Conservation (phyloP, 2,888 invertebrate species). For the Empis stercorea region DNA sequence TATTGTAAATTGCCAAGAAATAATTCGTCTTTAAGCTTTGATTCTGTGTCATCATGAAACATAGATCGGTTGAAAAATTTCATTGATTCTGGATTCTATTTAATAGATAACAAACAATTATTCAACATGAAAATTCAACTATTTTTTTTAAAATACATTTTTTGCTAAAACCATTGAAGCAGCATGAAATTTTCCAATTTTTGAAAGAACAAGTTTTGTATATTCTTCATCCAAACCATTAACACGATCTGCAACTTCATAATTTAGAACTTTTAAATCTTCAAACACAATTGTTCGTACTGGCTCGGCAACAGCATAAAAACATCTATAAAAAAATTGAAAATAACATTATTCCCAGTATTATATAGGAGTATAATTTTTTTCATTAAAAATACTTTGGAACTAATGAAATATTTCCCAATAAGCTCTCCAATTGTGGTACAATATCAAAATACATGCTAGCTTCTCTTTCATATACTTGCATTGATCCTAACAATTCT, state of each 20-base stretch:
- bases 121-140: not conserved
- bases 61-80: not conserved
- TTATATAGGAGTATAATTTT: too few species aligned
- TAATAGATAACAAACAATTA: not conserved
- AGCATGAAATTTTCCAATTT: conserved; percentile 43
- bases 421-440: conserved; percentile 34
- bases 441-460: conserved; percentile 37
- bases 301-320: conserved; percentile 27
- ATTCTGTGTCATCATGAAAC: not conserved
- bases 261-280: conserved; percentile 40
- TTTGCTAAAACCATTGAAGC: conserved; percentile 40
- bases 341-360: too few species aligned
- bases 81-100: not conserved
- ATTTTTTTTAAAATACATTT: conserved; percentile 35
- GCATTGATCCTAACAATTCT: conserved; percentile 33
- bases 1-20: not conserved
- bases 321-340: conserved; percentile 21
- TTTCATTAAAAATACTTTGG: conserved; percentile 21
- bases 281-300: conserved; percentile 32
- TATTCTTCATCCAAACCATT: conserved; percentile 42
- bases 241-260: conserved; percentile 40
- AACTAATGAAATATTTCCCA: conserved; percentile 29
- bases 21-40: not conserved
- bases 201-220: conserved; percentile 37
- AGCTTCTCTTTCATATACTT: conserved; percentile 37